These are phyloP conservation scores for Cerastis rubricosa DNA, from an alignment of 2,888 invertebrate species.

Conservation along the genomic window DNA sequence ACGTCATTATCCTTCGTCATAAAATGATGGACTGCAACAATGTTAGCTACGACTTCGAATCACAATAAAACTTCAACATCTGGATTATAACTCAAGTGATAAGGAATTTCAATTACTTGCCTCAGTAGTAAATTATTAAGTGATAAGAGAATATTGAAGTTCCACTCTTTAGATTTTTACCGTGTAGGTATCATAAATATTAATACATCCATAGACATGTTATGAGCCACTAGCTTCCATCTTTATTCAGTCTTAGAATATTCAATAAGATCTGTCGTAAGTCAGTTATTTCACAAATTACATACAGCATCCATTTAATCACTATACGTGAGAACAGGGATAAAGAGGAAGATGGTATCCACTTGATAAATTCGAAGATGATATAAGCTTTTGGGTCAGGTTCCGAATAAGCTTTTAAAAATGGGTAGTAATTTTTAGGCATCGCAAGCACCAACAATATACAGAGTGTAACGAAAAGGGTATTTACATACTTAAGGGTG, in stretches of 20 bases:
- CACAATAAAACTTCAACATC: neutral
- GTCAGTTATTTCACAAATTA: neutral
- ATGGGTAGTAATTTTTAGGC: too few species aligned
- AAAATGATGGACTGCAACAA: neutral
- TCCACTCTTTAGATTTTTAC: neutral
- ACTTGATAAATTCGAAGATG: neutral
- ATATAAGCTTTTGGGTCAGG: too few species aligned
- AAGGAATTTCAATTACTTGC: conserved; percentile 18
- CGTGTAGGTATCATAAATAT: conserved; percentile 1
- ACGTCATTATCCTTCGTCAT: neutral
- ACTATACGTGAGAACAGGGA: neutral
- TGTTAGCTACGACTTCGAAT: neutral
- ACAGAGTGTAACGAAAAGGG: too few species aligned
- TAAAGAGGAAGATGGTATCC: neutral
- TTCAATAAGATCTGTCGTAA: neutral
- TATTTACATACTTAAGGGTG: too few species aligned
- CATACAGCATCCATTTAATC: neutral
- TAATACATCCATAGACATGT: neutral
- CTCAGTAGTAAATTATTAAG: conserved; percentile 9
- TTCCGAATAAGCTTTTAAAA: too few species aligned
- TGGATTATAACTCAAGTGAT: conserved; percentile 1
- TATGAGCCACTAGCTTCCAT: neutral
- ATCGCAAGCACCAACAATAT: neutral
- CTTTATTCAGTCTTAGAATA: neutral
- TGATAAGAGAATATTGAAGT: conserved; percentile 18